A percentile compares a stretch with the other conserved stretches of the same genome.
These are phyloP conservation scores for Dermolepida albohirtum DNA, from an alignment of 2,888 invertebrate genomes.

Conservation along the genomic window DNA sequence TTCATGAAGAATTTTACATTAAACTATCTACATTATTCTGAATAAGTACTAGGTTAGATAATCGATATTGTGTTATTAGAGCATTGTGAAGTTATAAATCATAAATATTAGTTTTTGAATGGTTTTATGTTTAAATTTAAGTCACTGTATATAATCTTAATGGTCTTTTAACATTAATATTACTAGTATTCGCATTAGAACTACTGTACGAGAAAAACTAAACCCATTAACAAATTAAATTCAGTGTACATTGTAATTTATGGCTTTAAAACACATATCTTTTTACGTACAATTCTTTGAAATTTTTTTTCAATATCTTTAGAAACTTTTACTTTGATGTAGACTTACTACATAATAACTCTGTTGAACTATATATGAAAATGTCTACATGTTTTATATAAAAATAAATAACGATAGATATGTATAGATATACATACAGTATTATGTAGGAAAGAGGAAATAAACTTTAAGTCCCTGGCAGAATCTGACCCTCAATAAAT, in stretches of 20 bases:
- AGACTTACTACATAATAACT: background rate
- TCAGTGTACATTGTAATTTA: background rate
- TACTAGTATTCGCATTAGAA: background rate
- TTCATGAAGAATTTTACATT: too few species aligned
- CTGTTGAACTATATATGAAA: background rate
- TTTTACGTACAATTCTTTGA: background rate
- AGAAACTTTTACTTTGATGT: background rate
- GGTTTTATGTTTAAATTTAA: slow-evolving; percentile 13
- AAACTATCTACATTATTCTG: too few species aligned
- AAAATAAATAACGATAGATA: background rate
- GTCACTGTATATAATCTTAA: slow-evolving; percentile 5
- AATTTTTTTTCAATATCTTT: background rate
- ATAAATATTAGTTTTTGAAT: slow-evolving; percentile 10
- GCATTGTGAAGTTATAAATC: background rate
- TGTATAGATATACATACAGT: too few species aligned
- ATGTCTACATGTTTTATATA: background rate
- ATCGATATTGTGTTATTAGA: background rate
- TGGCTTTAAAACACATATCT: slow-evolving; percentile 3
- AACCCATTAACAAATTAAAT: slow-evolving; percentile 28
- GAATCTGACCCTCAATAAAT: background rate
- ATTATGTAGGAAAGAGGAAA: background rate
- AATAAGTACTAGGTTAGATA: background rate
- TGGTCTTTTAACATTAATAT: slow-evolving; percentile 8
- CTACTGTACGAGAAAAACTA: slow-evolving; percentile 4
- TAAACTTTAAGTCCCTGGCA: background rate